Percentiles rank a stretch among this genome's conserved stretches.
Conservation (phyloP, 1,140 invertebrate genomes). For the Zaprionus nigranus region DNA sequence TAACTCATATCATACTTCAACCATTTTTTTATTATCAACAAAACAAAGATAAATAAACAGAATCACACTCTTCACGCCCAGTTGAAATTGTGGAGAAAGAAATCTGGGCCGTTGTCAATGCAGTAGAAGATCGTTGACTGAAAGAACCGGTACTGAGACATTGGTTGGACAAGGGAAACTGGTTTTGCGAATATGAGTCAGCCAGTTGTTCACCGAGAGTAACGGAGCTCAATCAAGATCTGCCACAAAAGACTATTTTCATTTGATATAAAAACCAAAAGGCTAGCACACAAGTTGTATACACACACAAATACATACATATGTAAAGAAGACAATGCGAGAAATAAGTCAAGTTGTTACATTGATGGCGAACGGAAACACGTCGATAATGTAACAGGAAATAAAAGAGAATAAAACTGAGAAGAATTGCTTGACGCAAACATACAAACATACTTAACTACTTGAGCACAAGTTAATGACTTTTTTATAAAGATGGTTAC, state of each 20-base stretch:
- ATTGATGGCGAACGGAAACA: conserved; percentile 21
- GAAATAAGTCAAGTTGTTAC: conserved; percentile 38
- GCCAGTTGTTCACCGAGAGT: conserved; percentile 22
- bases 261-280: conserved; percentile 43
- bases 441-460: too few species aligned
- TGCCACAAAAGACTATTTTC: conserved; percentile 49
- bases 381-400: too few species aligned
- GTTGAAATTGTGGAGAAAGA: conserved; percentile 22
- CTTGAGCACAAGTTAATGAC: too few species aligned
- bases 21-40: background rate
- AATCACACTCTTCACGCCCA: background rate
- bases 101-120: conserved; percentile 31
- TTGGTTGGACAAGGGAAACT: conserved; percentile 30
- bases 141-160: conserved; percentile 38
- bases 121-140: conserved; percentile 15
- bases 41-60: background rate
- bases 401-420: conserved; percentile 12
- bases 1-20: too few species aligned
- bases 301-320: background rate
- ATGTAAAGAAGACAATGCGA: conserved; percentile 23
- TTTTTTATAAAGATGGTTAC: too few species aligned
- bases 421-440: background rate
- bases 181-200: conserved; percentile 44
- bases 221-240: conserved; percentile 37
- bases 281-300: background rate